Evolutionary conservation across 2,888 invertebrate species (phyloP), one percentile per base, ranked within the genome.

Genomic region (Stictocephala bisonia): DNA sequence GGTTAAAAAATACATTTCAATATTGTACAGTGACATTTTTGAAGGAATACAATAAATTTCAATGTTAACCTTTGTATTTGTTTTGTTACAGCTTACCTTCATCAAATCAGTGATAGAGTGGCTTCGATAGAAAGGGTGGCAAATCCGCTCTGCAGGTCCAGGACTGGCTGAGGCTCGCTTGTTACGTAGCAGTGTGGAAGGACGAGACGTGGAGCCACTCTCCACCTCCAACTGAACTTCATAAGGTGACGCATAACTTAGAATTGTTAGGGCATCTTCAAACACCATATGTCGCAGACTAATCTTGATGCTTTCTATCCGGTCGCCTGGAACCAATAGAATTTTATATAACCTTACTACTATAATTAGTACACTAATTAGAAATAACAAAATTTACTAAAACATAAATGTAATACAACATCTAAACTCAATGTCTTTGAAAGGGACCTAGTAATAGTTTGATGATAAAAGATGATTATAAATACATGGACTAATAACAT

Each of bases 161-260:
- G 2, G 13, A 9, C 85, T 1, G 82, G 81, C 50, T 84, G 77
- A 1, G 84, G 85, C 0, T 84, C 86, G 77, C 72, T 80, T 78
- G 70, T 80, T 77, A 74, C 85, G 84, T 70, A 85, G 77, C n/a
- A 85, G 79, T 1, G 85, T 84, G 11, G 84, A 80, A 1, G 85
- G 85, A 41, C 84, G 83, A 3, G 85, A 83, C 35, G 75, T 64
- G 11, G 75, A 84, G 0, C 88, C 86, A 77, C 87, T 88, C 81
- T 91, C 89, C 29, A 95, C 88, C 81, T 93, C 92, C 74, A 96
- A 85, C 77, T 91, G 90, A 15, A 95, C 93, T 74, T 94, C 93
- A 82, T 96, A 96, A 0, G 96, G 96, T 41, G 95, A 95, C 4
- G 96, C 96, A 77, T 96, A 94, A 76, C 95, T 94, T 48, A 97